phyloP scores from a whole-genome alignment of 2,888 invertebrate genomes.

The Arenicola marina region DNA sequence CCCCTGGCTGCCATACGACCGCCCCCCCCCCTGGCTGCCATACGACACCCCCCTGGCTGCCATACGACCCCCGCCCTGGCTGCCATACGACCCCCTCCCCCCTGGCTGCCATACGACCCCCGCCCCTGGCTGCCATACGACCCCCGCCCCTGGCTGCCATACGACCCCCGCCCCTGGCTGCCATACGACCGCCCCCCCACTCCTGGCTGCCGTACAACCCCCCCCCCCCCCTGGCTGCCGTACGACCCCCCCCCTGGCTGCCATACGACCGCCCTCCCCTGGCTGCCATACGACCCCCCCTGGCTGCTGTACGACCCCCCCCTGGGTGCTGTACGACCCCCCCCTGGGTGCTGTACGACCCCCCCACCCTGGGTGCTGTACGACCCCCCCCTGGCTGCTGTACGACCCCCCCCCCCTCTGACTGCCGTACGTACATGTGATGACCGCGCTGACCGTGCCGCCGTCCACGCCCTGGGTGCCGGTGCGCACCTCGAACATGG shows the following conservation, averaged over 20 bases:
- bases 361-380: background rate
- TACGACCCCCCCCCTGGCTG: too few species aligned
- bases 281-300: too few species aligned
- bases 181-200: too few species aligned
- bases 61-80: background rate
- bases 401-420: background rate
- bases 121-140: too few species aligned
- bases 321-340: background rate
- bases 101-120: background rate
- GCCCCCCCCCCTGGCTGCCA: background rate
- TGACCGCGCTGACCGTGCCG: conserved; percentile 13
- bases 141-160: too few species aligned
- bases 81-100: background rate
- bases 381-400: background rate
- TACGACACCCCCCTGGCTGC: background rate
- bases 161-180: too few species aligned
- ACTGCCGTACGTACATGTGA: conserved; percentile 18
- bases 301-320: too few species aligned
- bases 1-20: too few species aligned
- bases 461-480: conserved; percentile 64
- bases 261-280: too few species aligned
- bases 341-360: background rate
- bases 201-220: too few species aligned
- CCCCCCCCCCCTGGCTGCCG: too few species aligned
- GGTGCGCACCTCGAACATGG: conserved; percentile 86